A percentile compares a stretch with the other conserved stretches of the same genome.
phyloP scores from a whole-genome alignment of 1,140 invertebrate species.

The Capitella teleta region DNA sequence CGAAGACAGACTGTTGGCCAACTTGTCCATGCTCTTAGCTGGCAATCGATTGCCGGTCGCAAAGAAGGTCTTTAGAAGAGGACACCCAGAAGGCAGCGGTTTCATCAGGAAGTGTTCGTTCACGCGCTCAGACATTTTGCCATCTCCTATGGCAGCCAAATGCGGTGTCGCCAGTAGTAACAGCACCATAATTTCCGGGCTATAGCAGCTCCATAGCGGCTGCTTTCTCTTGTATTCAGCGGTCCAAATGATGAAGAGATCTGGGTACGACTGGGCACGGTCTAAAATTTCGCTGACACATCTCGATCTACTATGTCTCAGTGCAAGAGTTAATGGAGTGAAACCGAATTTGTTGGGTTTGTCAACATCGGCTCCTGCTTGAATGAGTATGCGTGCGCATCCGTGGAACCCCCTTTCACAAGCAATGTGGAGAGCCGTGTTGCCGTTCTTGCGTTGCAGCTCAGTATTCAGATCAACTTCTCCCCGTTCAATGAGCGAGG shows the following conservation, averaged over 20 bases:
- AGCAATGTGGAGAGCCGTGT: constrained; percentile 4
- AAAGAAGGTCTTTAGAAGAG: no score
- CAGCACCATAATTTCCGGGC: neutral
- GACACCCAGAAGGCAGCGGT: no score
- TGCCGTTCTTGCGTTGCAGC: neutral
- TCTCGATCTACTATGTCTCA: neutral
- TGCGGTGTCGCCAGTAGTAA: neutral
- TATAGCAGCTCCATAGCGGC: neutral
- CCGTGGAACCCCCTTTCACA: neutral
- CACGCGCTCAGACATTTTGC: no score
- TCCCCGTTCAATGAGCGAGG: neutral
- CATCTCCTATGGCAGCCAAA: neutral
- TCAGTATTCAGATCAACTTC: neutral
- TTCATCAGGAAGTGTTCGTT: no score
- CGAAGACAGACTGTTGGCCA: no score
- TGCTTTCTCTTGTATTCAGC: neutral
- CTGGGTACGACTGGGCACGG: neutral
- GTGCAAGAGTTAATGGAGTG: neutral
- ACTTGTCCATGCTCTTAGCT: no score
- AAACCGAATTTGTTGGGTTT: constrained; percentile 4
- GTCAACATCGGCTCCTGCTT: constrained; percentile 1
- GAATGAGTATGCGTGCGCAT: neutral
- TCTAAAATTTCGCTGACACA: neutral
- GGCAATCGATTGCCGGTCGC: no score
- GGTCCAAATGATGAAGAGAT: neutral